Evolutionary conservation across 2,888 invertebrate genomes (phyloP).

Genomic region (Dryobotodes eremita): DNA sequence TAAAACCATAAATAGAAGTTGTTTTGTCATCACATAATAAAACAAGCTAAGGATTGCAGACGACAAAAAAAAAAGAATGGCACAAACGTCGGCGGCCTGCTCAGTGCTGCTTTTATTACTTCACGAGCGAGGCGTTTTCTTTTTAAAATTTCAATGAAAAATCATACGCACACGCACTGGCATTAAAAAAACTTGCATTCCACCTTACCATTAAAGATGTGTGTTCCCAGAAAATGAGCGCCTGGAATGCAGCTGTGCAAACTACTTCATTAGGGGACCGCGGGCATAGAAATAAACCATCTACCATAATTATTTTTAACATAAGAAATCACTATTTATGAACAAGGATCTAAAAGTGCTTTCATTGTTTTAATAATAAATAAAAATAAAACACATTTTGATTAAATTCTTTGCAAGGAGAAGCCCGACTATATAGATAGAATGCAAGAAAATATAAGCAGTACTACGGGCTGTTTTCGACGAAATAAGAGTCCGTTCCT

Average conservation of each 20-base stretch:
- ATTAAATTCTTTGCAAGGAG: background rate
- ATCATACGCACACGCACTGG: conserved; percentile 80
- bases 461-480: background rate
- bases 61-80: conserved; percentile 79
- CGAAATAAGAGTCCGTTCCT: background rate
- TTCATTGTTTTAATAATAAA: background rate
- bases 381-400: background rate
- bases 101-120: conserved; percentile 80
- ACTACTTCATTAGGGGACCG: conserved; percentile 82
- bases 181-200: conserved; percentile 84
- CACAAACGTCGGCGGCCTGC: conserved; percentile 76
- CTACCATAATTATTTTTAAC: conserved; percentile 36
- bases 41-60: conserved; percentile 80
- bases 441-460: background rate
- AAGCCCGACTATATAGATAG: background rate
- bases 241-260: conserved; percentile 83
- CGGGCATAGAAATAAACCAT: conserved; percentile 60
- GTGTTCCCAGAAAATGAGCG: conserved; percentile 86
- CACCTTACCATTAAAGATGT: conserved; percentile 80
- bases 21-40: conserved; percentile 82
- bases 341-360: background rate
- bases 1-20: conserved; percentile 77
- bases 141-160: conserved; percentile 88
- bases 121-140: conserved; percentile 75
- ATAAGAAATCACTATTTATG: background rate